Percentiles rank a stretch among this genome's conserved stretches.
Conservation (phyloP, 1,140 invertebrate species). For the Idris sp. region DNA sequence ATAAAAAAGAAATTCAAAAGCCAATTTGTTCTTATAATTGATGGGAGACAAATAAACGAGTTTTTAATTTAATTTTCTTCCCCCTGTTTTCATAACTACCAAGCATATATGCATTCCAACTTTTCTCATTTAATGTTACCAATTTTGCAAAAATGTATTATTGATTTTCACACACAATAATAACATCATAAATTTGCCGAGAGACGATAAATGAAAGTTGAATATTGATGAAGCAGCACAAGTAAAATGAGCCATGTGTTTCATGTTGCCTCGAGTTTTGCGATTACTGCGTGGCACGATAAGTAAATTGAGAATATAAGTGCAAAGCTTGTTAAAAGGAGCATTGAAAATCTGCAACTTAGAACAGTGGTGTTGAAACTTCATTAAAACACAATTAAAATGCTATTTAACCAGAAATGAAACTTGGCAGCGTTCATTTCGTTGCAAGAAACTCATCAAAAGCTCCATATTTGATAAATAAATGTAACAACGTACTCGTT, state of each 20-base stretch:
- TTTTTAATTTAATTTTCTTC: too few relatives aligned
- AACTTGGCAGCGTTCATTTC: conserved; percentile 14
- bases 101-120: too few relatives aligned
- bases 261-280: conserved; percentile 3
- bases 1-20: too few relatives aligned
- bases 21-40: too few relatives aligned
- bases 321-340: conserved; percentile 33
- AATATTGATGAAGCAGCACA: conserved; percentile 31
- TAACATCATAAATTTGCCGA: neutral
- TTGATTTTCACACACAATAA: too few relatives aligned
- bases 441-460: conserved; percentile 46
- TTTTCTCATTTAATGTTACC: conserved; percentile 6
- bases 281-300: conserved; percentile 21
- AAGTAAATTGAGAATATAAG: conserved; percentile 45
- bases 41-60: too few relatives aligned
- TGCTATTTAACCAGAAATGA: conserved; percentile 61
- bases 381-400: conserved; percentile 66
- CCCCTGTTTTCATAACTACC: too few relatives aligned
- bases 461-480: conserved; percentile 53
- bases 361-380: conserved; percentile 45
- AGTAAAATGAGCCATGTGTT: conserved; percentile 42
- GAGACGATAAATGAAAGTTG: conserved; percentile 26
- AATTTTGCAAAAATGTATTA: conserved; percentile 3
- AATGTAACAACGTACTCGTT: conserved; percentile 23
- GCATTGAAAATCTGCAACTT: conserved; percentile 54